Conservation (phyloP, 2,113 vertebrate species). For the Pomatorhinus ruficollis region DNA sequence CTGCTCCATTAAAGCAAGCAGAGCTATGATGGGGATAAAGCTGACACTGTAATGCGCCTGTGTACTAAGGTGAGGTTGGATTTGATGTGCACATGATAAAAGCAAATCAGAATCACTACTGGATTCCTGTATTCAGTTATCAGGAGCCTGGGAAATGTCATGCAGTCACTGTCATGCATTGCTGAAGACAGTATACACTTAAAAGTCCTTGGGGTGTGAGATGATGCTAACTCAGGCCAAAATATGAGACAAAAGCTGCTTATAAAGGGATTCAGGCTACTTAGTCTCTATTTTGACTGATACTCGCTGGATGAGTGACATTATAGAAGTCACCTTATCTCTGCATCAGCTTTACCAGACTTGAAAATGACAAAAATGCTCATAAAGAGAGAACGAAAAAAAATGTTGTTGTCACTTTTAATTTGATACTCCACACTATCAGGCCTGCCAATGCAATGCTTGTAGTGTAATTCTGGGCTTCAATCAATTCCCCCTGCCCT, state of each 20-base stretch:
- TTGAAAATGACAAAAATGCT: slow-evolving; percentile 6
- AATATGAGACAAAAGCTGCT: not conserved
- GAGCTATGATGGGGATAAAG: not conserved
- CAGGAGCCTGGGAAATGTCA: not conserved
- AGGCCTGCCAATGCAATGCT: not conserved
- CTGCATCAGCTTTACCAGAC: not conserved
- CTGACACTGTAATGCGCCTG: not conserved
- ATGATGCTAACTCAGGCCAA: not conserved
- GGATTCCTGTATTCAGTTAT: slow-evolving; percentile 10
- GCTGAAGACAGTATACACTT: not conserved
- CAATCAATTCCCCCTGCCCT: not conserved
- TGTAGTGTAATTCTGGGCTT: not conserved
- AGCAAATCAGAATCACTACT: not conserved
- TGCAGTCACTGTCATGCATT: not conserved
- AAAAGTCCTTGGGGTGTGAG: not conserved
- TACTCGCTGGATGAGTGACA: not conserved
- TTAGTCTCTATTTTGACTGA: not conserved
- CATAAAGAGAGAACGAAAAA: not conserved
- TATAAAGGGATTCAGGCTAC: not conserved
- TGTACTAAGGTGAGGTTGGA: not conserved
- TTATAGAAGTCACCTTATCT: not conserved
- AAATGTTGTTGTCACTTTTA: not conserved
- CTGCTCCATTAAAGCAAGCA: not conserved
- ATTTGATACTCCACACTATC: not conserved
- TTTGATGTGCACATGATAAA: slow-evolving; percentile 12